Percentiles rank a stretch among this genome's conserved stretches.
phyloP scores from a whole-genome alignment of 2,113 vertebrate genomes.

The Sigmodon hispidus region DNA sequence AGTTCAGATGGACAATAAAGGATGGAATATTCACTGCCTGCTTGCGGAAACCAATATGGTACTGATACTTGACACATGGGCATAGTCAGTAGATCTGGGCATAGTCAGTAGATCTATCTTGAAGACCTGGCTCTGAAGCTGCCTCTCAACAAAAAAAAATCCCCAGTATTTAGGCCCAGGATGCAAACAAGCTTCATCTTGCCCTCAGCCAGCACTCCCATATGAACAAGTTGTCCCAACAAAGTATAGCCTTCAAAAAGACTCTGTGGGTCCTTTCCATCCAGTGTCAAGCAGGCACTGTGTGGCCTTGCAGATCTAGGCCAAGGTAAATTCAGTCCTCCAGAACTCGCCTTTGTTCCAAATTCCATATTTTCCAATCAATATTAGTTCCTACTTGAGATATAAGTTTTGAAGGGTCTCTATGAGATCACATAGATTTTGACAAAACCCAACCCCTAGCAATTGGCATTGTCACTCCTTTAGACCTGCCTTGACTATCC shows the following conservation, averaged over 20 bases:
- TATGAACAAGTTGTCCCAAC: slow-evolving; percentile 92
- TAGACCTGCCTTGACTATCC: background rate
- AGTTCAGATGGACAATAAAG: slow-evolving; percentile 94
- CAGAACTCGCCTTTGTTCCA: background rate
- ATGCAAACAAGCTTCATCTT: slow-evolving; percentile 97
- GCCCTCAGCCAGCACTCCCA: slow-evolving; percentile 93
- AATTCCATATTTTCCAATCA: background rate
- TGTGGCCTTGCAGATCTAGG: background rate
- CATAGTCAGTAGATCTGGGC: slow-evolving; percentile 94
- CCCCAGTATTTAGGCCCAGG: slow-evolving; percentile 94
- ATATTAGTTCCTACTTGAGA: background rate
- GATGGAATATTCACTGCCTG: slow-evolving; percentile 96
- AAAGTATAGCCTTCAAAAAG: slow-evolving; percentile 89
- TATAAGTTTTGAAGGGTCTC: background rate
- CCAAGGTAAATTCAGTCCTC: background rate
- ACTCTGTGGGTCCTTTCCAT: background rate
- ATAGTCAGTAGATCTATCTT: slow-evolving; percentile 95
- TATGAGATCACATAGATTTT: background rate
- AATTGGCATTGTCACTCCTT: background rate
- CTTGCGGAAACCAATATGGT: slow-evolving; percentile 94
- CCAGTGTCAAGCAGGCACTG: background rate
- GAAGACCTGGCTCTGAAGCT: slow-evolving; percentile 95
- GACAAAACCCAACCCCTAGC: background rate
- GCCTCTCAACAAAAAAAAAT: slow-evolving; percentile 94
- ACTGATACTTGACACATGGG: slow-evolving; percentile 93